A percentile compares a stretch with the other conserved stretches of the same genome.
These are phyloP conservation scores for Progne subis DNA, from an alignment of 2,113 vertebrate species.

Conservation along the genomic window DNA sequence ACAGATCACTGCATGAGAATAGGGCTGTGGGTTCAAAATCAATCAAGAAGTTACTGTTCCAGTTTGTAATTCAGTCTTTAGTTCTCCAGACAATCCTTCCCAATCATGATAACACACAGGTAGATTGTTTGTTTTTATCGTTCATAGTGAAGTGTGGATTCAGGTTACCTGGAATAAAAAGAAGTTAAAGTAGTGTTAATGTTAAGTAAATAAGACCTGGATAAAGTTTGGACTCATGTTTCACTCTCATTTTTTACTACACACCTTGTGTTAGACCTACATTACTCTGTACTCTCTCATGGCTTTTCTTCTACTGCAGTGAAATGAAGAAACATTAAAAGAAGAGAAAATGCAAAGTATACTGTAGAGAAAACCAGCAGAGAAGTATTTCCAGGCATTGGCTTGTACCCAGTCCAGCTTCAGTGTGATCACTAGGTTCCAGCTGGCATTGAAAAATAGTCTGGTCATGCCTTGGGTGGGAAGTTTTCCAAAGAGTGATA, in stretches of 20 bases:
- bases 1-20: neutral
- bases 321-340: neutral
- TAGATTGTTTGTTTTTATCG: constrained; percentile 57
- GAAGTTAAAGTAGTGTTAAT: constrained; percentile 10
- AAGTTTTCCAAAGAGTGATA: neutral
- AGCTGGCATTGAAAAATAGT: neutral
- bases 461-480: neutral
- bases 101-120: constrained; percentile 67
- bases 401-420: neutral
- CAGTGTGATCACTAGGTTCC: neutral
- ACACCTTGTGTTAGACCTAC: neutral
- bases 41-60: constrained; percentile 21
- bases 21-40: constrained; percentile 3
- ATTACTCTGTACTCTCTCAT: neutral
- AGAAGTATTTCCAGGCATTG: neutral
- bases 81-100: neutral
- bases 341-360: neutral
- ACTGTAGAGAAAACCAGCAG: neutral
- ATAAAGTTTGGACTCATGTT: neutral
- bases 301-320: neutral
- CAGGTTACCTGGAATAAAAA: constrained; percentile 56
- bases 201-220: neutral
- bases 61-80: constrained; percentile 10
- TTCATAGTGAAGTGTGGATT: constrained; percentile 47
- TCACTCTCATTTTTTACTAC: neutral